Percentiles rank a stretch among this genome's conserved stretches.
These are phyloP conservation scores for Asbolus verrucosus DNA, from an alignment of 1,140 invertebrate species.

Conservation along the genomic window DNA sequence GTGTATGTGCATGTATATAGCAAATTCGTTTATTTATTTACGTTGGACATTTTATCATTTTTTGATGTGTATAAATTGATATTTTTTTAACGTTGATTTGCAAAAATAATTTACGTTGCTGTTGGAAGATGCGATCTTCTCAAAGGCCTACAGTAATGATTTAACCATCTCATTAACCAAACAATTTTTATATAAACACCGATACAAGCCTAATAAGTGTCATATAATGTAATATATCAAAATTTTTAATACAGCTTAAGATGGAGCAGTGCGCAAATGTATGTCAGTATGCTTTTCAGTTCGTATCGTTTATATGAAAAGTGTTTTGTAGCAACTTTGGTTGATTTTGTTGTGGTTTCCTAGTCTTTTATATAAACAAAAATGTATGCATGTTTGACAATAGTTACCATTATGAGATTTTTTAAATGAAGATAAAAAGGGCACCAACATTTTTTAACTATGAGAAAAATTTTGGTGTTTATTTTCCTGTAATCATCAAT, in stretches of 20 bases:
- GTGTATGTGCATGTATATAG: conserved; percentile 38
- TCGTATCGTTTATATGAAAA: neutral
- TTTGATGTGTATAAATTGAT: neutral
- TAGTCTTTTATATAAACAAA: conserved; percentile 46
- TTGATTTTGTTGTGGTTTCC: conserved; percentile 43
- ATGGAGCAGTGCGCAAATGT: conserved; percentile 8
- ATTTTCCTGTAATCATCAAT: conserved; percentile 45
- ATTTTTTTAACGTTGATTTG: conserved; percentile 8
- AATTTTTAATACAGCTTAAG: conserved; percentile 19
- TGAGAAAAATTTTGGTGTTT: conserved; percentile 46
- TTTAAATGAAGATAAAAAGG: conserved; percentile 32
- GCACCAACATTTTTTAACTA: conserved; percentile 36
- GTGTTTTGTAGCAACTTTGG: neutral
- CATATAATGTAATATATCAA: conserved; percentile 29
- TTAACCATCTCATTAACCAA: conserved; percentile 8
- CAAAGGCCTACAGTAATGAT: conserved; percentile 5
- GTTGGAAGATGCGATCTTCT: neutral
- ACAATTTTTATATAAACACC: conserved; percentile 30
- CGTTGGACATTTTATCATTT: neutral
- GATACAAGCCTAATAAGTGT: conserved; percentile 32
- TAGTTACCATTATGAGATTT: conserved; percentile 51
- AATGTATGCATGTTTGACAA: conserved; percentile 51
- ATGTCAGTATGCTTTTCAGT: conserved; percentile 5
- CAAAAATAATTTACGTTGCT: neutral
- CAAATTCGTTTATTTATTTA: conserved; percentile 15